Conservation (phyloP, 30 jellyfish, hydroid and myxozoan genomes). For the Phacellophora camtschatica region DNA sequence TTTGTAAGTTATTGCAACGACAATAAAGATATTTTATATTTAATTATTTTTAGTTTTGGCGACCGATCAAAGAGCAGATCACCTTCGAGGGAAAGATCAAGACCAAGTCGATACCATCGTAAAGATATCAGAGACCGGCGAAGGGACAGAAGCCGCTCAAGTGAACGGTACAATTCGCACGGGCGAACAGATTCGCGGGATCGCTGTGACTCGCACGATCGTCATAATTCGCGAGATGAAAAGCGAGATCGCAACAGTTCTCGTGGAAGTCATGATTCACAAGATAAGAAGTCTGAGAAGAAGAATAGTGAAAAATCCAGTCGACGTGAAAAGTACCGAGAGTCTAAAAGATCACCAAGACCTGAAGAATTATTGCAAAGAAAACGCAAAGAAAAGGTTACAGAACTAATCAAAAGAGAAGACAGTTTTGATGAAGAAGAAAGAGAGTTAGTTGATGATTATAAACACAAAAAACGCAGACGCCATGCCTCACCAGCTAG, state of each 20-base stretch:
- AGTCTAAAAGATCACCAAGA: conserved; percentile 24
- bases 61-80: background rate
- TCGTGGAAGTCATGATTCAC: background rate
- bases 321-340: background rate
- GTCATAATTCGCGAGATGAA: conserved; percentile 13
- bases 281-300: background rate
- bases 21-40: too few relatives aligned
- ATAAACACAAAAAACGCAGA: background rate
- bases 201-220: background rate
- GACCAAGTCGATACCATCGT: background rate
- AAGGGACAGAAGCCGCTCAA: conserved; percentile 15
- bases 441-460: conserved; percentile 13
- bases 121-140: background rate
- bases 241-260: background rate
- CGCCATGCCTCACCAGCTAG: conserved; percentile 19
- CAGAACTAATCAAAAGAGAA: background rate
- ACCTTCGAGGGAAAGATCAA: background rate
- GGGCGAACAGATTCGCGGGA: conserved; percentile 10
- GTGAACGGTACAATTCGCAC: background rate
- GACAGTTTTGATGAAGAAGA: conserved; percentile 50
- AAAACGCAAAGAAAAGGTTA: conserved; percentile 3
- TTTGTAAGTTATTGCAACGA: too few relatives aligned
- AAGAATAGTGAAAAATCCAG: conserved; percentile 2
- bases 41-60: background rate
- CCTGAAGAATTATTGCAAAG: conserved; percentile 29